Evolutionary conservation across 2,113 vertebrate genomes (phyloP), one percentile per base, ranked within the genome.

Genomic region (Talpa occidentalis): DNA sequence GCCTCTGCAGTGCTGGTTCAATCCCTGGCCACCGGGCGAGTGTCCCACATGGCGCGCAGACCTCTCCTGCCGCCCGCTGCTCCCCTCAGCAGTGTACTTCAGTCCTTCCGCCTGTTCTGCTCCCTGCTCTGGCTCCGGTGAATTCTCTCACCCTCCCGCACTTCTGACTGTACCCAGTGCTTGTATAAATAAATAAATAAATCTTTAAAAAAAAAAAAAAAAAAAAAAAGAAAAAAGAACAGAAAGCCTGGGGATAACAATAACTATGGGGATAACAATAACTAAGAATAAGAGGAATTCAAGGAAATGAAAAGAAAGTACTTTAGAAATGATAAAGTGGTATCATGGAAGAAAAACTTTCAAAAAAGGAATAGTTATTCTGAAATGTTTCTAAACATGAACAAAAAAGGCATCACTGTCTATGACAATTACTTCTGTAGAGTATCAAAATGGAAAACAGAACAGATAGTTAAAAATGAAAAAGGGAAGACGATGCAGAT

Each of bases 301-400:
- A 64, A 66, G 40, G 82, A 90, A 93, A 90, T 74, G 16, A 77
- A 62, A 91, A 66, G 10, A 54, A 89, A 59, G 19, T 54, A 72
- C 30, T 80, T 64, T 10, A 93, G 44, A 95, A 88, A 70, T 52
- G 6, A 22, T 22, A 90, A n/a, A 94, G 11, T 91, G n/a, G 21
- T 78, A 40, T 54, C 64, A 95, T 40, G 22, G 22, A 81, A 90
- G 37, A 83, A 81, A 16, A 8, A 91, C 21, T 76, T 62, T 59
- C 54, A 77, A 69, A 90, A 74, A 79, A 22, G 47, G 42, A 74
- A 78, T 10, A 54, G 40, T 56, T 52, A 78, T 82, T 49, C n/a
- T 64, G 44, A 67, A 91, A 80, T 81, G 11, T 56, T 80, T 91
- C 49, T 22, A 67, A 94, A 54, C 73, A 86, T 54, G 54, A 95